Evolutionary conservation across 2,797 vertebrate genomes (phyloP).

Genomic region (Pterois miles): DNA sequence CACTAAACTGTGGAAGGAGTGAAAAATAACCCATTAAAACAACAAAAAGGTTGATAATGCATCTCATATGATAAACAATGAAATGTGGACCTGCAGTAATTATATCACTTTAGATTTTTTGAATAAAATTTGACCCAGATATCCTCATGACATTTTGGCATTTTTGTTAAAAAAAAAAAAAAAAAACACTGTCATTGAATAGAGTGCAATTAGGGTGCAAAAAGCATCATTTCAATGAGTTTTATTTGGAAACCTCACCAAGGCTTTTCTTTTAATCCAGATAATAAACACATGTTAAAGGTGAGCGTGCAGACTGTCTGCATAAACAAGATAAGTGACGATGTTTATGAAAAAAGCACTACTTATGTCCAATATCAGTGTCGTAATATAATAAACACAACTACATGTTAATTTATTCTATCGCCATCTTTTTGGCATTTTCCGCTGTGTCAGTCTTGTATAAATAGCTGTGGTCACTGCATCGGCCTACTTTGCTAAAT

Average conservation of each 20-base stretch:
- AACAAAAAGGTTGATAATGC: not conserved
- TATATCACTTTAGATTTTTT: not conserved
- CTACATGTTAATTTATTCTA: not conserved
- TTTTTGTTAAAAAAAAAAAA: not conserved
- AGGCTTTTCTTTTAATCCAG: not conserved
- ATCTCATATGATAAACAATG: not conserved
- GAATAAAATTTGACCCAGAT: not conserved
- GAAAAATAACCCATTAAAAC: not conserved
- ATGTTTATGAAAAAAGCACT: not conserved
- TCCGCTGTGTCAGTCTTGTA: not conserved
- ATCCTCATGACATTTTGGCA: not conserved
- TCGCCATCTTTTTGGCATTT: not conserved
- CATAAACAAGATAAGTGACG: not conserved
- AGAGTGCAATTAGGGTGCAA: not conserved
- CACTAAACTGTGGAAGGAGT: not conserved
- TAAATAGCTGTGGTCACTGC: conserved; percentile 1
- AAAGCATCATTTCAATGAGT: not conserved
- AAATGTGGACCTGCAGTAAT: not conserved
- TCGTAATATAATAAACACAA: not conserved
- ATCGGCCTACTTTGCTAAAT: not conserved
- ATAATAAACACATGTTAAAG: not conserved
- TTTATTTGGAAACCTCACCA: not conserved
- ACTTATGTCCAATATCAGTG: not conserved
- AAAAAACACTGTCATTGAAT: not conserved
- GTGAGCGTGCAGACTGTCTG: not conserved